A percentile compares a stretch with the other conserved stretches of the same genome.
phyloP scores from a whole-genome alignment of 2,888 invertebrate species.

The Trichogramma dendrolimi region DNA sequence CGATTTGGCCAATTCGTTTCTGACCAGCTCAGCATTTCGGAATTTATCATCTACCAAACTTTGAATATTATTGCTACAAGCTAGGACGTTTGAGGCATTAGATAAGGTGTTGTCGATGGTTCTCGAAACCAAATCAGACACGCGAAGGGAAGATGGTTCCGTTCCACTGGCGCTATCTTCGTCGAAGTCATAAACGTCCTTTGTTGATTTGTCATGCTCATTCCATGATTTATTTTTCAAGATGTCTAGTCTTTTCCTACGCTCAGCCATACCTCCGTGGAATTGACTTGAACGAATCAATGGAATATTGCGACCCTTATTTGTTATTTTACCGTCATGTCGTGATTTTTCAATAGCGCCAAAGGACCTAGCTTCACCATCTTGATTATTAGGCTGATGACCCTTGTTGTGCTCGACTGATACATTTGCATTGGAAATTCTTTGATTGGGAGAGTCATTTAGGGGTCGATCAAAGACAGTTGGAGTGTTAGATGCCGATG shows the following conservation, averaged over 20 bases:
- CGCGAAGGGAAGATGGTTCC: slow-evolving; percentile 27
- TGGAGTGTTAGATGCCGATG: slow-evolving; percentile 41
- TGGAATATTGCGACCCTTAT: slow-evolving; percentile 39
- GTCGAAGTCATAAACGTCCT: slow-evolving; percentile 50
- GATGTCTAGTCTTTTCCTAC: slow-evolving; percentile 42
- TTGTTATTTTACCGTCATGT: not conserved
- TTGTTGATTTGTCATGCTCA: slow-evolving; percentile 29
- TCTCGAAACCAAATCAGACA: slow-evolving; percentile 20
- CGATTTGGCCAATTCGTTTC: slow-evolving; percentile 40
- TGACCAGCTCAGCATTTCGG: slow-evolving; percentile 43
- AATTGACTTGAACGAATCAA: slow-evolving; percentile 42
- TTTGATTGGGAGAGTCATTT: slow-evolving; percentile 9
- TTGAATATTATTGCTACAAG: slow-evolving; percentile 16
- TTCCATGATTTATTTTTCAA: slow-evolving; percentile 8
- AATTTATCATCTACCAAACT: slow-evolving; percentile 43
- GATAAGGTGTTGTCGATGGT: slow-evolving; percentile 21
- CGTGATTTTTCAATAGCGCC: slow-evolving; percentile 16
- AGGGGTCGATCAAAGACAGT: slow-evolving; percentile 4
- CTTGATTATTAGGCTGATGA: too few relatives aligned
- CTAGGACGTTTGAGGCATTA: slow-evolving; percentile 16
- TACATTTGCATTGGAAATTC: not conserved
- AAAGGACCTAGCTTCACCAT: too few relatives aligned
- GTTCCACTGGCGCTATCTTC: slow-evolving; percentile 45
- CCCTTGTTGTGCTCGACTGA: not conserved
- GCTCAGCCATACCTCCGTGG: slow-evolving; percentile 41